phyloP scores from a whole-genome alignment of 2,113 vertebrate species.

The Zosterops pallidus region DNA sequence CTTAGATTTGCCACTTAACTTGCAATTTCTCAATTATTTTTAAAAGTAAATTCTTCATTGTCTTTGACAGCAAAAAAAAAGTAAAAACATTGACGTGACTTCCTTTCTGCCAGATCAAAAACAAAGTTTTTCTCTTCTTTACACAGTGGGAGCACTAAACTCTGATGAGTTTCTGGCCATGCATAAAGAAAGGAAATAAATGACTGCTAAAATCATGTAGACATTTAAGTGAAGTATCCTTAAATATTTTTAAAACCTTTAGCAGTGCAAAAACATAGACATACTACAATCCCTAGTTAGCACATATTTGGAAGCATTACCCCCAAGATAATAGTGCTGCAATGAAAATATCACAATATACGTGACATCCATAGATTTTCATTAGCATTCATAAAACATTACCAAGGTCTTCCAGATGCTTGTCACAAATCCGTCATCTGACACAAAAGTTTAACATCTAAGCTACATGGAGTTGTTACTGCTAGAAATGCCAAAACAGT shows the following conservation, averaged over 20 bases:
- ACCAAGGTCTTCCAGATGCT: neutral
- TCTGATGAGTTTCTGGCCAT: neutral
- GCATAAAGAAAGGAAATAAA: neutral
- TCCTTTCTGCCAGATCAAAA: neutral
- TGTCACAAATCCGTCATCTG: neutral
- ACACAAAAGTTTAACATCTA: neutral
- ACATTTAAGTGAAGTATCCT: neutral
- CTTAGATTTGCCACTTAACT: neutral
- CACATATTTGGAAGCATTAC: neutral
- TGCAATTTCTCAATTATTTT: neutral
- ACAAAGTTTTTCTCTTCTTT: neutral
- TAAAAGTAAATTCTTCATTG: neutral
- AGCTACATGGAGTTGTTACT: neutral
- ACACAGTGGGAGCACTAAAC: neutral
- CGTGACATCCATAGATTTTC: neutral
- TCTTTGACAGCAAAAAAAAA: neutral
- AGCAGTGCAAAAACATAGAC: neutral
- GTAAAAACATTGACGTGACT: neutral
- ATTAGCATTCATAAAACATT: neutral
- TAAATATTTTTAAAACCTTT: neutral
- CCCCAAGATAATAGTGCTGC: slow-evolving; percentile 35
- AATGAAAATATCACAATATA: slow-evolving; percentile 13
- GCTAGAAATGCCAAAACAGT: neutral
- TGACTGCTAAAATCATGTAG: neutral
- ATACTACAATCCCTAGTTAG: neutral